Conservation (phyloP, 1,140 invertebrate species). For the Neodiprion virginianus region DNA sequence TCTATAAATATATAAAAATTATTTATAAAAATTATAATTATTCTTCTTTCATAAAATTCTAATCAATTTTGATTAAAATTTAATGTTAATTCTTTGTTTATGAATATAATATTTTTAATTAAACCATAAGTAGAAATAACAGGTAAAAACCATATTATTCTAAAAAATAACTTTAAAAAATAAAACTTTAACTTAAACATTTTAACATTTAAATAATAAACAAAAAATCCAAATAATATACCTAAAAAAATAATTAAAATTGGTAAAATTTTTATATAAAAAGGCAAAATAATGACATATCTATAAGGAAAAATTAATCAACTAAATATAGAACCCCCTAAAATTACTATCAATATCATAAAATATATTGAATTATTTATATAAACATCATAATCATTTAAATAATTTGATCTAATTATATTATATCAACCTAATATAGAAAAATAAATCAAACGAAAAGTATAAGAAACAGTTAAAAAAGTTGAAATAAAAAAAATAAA, state of each 20-base stretch:
- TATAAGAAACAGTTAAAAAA: constrained; percentile 64
- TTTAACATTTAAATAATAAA: constrained; percentile 39
- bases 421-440: constrained; percentile 57
- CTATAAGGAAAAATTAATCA: constrained; percentile 23
- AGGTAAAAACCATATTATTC: constrained; percentile 37
- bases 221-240: constrained; percentile 44
- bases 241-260: constrained; percentile 55
- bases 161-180: constrained; percentile 26
- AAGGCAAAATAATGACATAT: constrained; percentile 61
- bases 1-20: constrained; percentile 52
- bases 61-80: not conserved
- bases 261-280: constrained; percentile 57
- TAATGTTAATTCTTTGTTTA: not conserved
- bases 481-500: constrained; percentile 63
- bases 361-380: constrained; percentile 54
- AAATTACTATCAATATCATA: no score
- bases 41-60: constrained; percentile 2
- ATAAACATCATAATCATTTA: constrained; percentile 57
- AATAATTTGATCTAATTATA: constrained; percentile 53
- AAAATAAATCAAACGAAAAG: constrained; percentile 65
- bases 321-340: no score
- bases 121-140: constrained; percentile 34
- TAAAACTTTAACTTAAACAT: constrained; percentile 50
- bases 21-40: constrained; percentile 17
- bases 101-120: constrained; percentile 33